These are phyloP conservation scores for Ditula angustiorana DNA, from an alignment of 2,888 invertebrate genomes.

Conservation along the genomic window DNA sequence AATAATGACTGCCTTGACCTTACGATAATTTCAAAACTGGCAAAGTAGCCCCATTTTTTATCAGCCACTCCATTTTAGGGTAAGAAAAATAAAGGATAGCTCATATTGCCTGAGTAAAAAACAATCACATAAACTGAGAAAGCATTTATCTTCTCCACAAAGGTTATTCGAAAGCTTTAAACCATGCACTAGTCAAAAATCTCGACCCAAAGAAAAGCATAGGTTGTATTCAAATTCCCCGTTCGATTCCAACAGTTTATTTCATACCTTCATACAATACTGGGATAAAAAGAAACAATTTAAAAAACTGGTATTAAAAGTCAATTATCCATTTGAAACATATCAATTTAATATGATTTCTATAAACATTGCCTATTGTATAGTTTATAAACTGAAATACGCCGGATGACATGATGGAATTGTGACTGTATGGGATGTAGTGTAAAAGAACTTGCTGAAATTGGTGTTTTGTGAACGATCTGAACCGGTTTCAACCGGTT, in stretches of 20 bases:
- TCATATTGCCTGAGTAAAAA: too few relatives aligned
- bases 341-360: conserved; percentile 83
- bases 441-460: conserved; percentile 65
- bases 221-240: conserved; percentile 55
- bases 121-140: too few relatives aligned
- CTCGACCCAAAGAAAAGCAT: conserved; percentile 7
- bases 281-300: conserved; percentile 55
- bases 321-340: conserved; percentile 77
- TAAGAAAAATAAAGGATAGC: too few relatives aligned
- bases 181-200: background rate
- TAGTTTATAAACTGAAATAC: conserved; percentile 74
- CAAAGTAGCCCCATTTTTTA: too few relatives aligned
- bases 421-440: conserved; percentile 58
- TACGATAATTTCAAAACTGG: too few relatives aligned
- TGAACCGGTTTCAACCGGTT: conserved; percentile 45
- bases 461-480: conserved; percentile 45
- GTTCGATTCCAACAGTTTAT: conserved; percentile 61
- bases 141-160: background rate
- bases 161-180: background rate
- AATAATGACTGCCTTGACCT: too few relatives aligned
- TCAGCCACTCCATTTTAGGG: too few relatives aligned
- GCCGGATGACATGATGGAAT: conserved; percentile 67
- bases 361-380: conserved; percentile 82
- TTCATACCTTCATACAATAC: conserved; percentile 62
- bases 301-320: conserved; percentile 72